A percentile compares a stretch with the other conserved stretches of the same genome.
Evolutionary conservation across 2,888 invertebrate species (phyloP).

Genomic region (Himalopsyche tibetana): DNA sequence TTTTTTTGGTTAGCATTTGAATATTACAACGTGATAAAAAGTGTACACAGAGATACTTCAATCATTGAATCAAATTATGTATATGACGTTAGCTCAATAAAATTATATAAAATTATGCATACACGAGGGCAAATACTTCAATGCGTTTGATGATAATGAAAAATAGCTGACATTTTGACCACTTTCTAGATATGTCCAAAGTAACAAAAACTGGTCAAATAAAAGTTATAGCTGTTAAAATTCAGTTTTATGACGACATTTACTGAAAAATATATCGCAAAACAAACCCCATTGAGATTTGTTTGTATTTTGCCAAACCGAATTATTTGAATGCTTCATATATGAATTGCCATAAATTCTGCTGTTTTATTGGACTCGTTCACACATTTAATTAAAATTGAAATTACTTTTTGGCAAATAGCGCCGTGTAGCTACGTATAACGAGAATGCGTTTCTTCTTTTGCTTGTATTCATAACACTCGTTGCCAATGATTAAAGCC

Average conservation of each 20-base stretch:
- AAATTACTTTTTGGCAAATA: conserved; percentile 29
- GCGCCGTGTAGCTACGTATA: not conserved
- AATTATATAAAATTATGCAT: no score
- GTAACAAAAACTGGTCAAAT: no score
- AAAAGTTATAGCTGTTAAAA: not conserved
- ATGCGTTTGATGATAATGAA: no score
- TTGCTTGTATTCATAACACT: not conserved
- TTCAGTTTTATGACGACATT: not conserved
- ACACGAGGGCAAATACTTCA: no score
- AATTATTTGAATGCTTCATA: conserved; percentile 3
- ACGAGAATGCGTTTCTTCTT: conserved; percentile 5
- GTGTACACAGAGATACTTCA: no score
- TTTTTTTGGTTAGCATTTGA: no score
- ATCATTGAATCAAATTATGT: no score
- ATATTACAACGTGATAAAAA: no score
- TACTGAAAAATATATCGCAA: not conserved
- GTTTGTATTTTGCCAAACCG: not conserved
- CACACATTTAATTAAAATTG: conserved; percentile 35
- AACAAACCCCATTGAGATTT: not conserved
- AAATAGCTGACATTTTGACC: no score
- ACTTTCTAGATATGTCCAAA: no score
- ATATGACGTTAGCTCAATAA: no score
- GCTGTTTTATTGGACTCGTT: conserved; percentile 30
- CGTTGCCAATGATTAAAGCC: not conserved
- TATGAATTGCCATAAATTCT: conserved; percentile 15